Conservation (phyloP, 2,113 vertebrate species). For the Strigops habroptila region DNA sequence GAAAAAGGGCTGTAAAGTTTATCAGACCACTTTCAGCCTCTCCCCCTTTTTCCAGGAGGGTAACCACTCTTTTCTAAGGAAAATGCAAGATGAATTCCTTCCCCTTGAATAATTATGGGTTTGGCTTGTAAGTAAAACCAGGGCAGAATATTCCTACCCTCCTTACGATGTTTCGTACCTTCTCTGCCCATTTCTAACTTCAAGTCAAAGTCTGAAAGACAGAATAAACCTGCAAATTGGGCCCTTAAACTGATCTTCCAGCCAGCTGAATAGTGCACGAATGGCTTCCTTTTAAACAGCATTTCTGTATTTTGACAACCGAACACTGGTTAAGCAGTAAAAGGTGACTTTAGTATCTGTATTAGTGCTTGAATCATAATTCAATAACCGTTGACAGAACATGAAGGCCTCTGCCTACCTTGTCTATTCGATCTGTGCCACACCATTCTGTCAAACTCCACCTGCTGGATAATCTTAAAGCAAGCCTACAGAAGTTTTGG, state of each 20-base stretch:
- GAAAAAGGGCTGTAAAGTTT: not conserved
- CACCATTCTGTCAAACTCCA: not conserved
- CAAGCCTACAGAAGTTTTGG: not conserved
- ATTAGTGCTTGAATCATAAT: not conserved
- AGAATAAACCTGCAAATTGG: not conserved
- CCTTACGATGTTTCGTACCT: not conserved
- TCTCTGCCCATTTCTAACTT: not conserved
- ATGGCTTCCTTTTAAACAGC: not conserved
- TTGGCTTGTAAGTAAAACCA: not conserved
- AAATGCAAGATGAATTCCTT: not conserved
- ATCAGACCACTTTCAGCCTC: not conserved
- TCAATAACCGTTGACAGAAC: not conserved
- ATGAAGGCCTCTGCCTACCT: not conserved
- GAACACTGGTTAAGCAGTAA: not conserved
- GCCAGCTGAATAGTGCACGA: not conserved
- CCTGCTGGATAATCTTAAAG: not conserved
- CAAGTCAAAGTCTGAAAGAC: not conserved
- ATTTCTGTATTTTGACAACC: not conserved
- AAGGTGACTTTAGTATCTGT: not conserved
- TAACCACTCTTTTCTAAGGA: not conserved
- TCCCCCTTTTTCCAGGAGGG: not conserved
- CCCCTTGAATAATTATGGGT: accelerated
- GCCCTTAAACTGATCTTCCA: not conserved
- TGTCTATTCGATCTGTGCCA: not conserved
- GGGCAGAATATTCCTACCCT: not conserved